Evolutionary conservation across 2,888 invertebrate species (phyloP).

Genomic region (Hypena proboscidalis): DNA sequence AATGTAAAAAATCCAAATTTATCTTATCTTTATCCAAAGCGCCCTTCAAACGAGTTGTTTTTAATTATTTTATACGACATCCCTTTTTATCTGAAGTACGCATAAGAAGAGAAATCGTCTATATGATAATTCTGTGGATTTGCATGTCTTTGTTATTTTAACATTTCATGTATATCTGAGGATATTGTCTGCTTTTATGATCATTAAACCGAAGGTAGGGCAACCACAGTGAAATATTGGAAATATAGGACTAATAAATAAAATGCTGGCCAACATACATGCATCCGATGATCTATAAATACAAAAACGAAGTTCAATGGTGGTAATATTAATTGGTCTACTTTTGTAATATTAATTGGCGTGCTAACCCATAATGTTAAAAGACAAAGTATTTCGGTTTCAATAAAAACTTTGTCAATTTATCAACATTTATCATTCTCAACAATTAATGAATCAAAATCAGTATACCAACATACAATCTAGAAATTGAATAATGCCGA

Average conservation of each 20-base stretch:
- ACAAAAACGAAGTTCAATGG: too few species aligned
- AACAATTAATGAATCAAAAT: too few species aligned
- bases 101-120: constrained; percentile 44
- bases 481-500: too few species aligned
- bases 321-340: too few species aligned
- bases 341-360: too few species aligned
- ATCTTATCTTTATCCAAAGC: not conserved
- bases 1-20: not conserved
- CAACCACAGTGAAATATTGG: constrained; percentile 1
- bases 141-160: constrained; percentile 67
- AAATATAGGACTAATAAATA: constrained; percentile 5
- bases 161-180: constrained; percentile 52
- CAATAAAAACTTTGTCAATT: too few species aligned
- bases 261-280: too few species aligned
- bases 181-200: constrained; percentile 53
- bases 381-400: too few species aligned
- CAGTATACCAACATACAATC: too few species aligned
- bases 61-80: constrained; percentile 18
- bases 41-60: not conserved
- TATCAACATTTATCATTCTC: too few species aligned
- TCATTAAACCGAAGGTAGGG: constrained; percentile 44
- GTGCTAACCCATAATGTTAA: too few species aligned
- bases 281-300: too few species aligned
- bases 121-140: constrained; percentile 49
- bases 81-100: constrained; percentile 45